These are phyloP conservation scores for Drosophila carrolli DNA, from an alignment of 1,140 invertebrate genomes.

Conservation along the genomic window DNA sequence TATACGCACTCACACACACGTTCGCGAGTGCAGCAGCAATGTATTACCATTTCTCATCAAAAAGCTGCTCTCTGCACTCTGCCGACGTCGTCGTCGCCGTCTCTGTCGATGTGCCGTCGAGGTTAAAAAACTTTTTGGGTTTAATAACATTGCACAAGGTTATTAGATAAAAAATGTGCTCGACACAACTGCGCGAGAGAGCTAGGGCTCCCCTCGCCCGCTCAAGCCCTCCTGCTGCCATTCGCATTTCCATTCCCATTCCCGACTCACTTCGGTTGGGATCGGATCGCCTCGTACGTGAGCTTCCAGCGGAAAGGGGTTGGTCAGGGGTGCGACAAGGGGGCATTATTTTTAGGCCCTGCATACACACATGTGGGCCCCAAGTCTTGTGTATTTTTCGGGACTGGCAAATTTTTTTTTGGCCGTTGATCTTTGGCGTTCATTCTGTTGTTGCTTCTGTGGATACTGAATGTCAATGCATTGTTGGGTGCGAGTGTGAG, in stretches of 20 bases:
- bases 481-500: slow-evolving; percentile 27
- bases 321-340: slow-evolving; percentile 18
- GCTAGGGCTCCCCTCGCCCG: slow-evolving; percentile 23
- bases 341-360: slow-evolving; percentile 47
- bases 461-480: slow-evolving; percentile 60
- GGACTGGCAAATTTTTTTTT: slow-evolving; percentile 44
- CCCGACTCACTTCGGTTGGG: slow-evolving; percentile 6
- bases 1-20: not conserved
- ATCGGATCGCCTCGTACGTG: slow-evolving; percentile 34
- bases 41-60: slow-evolving; percentile 73
- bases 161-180: slow-evolving; percentile 84
- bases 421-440: slow-evolving; percentile 47
- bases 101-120: slow-evolving; percentile 48
- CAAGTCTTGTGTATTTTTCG: slow-evolving; percentile 39
- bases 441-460: slow-evolving; percentile 14
- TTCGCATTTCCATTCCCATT: slow-evolving; percentile 15
- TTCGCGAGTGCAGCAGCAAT: slow-evolving; percentile 27
- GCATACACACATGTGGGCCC: slow-evolving; percentile 19
- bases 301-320: slow-evolving; percentile 6
- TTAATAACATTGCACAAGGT: slow-evolving; percentile 85
- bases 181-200: slow-evolving; percentile 29
- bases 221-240: slow-evolving; percentile 1
- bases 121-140: slow-evolving; percentile 85
- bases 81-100: slow-evolving; percentile 5
- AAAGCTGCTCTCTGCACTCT: slow-evolving; percentile 43